Evolutionary conservation across 2,797 vertebrate species (phyloP).

Genomic region (Bovichtus diacanthus): DNA sequence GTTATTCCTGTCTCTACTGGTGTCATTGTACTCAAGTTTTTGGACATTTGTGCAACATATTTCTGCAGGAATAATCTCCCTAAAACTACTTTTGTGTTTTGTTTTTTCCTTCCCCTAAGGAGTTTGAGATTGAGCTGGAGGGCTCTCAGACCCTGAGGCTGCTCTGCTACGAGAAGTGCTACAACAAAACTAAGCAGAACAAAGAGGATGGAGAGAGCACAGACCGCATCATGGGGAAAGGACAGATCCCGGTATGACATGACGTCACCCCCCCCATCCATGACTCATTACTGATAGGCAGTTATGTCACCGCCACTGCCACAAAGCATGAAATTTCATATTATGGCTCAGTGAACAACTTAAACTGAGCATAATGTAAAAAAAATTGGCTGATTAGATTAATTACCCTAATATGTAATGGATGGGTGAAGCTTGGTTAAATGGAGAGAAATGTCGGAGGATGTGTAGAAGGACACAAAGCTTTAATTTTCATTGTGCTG

Average conservation of each 20-base stretch:
- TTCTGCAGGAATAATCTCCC: not conserved
- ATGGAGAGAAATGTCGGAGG: not conserved
- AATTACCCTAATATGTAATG: slow-evolving; percentile 35
- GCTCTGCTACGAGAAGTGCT: slow-evolving; percentile 94
- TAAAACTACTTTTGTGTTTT: not conserved
- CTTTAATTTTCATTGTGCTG: slow-evolving; percentile 7
- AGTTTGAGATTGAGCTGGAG: slow-evolving; percentile 97
- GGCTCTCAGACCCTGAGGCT: slow-evolving; percentile 94
- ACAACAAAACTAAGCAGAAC: slow-evolving; percentile 89
- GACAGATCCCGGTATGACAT: slow-evolving; percentile 91
- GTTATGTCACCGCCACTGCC: slow-evolving; percentile 55
- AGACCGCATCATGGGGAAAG: slow-evolving; percentile 93
- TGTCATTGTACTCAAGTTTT: not conserved
- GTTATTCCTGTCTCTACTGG: not conserved
- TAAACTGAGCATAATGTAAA: slow-evolving; percentile 14
- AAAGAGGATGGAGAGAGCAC: slow-evolving; percentile 92
- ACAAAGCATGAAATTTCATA: slow-evolving; percentile 50
- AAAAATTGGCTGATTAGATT: slow-evolving; percentile 46
- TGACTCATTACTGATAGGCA: slow-evolving; percentile 59
- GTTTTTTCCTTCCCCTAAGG: slow-evolving; percentile 70
- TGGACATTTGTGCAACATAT: not conserved
- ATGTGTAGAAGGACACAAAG: not conserved
- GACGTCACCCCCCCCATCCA: slow-evolving; percentile 52
- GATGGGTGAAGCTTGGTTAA: not conserved
- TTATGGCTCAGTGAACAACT: slow-evolving; percentile 25